These are phyloP conservation scores for Lepidochitona cinerea DNA, from an alignment of 2,888 invertebrate species.

Conservation along the genomic window DNA sequence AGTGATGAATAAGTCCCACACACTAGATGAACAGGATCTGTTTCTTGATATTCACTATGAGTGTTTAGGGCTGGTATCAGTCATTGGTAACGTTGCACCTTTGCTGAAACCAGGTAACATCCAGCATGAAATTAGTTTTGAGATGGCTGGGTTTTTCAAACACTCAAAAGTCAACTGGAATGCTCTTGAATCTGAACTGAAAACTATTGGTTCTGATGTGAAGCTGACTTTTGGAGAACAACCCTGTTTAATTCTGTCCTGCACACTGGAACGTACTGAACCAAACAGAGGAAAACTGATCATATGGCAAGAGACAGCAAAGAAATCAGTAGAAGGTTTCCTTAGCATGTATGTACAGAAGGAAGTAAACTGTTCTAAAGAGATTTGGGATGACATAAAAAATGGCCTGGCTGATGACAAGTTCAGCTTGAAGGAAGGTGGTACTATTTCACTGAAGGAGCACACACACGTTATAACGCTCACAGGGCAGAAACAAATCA, in stretches of 20 bases:
- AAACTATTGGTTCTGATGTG: background rate
- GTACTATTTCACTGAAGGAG: background rate
- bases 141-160: background rate
- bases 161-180: background rate
- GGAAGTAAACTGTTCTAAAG: background rate
- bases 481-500: background rate
- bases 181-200: background rate
- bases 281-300: background rate
- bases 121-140: background rate
- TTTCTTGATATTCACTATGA: background rate
- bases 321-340: background rate
- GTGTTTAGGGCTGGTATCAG: background rate
- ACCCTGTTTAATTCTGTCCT: background rate
- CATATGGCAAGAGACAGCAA: background rate
- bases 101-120: background rate
- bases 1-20: background rate
- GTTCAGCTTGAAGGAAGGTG: background rate
- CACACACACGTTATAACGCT: background rate
- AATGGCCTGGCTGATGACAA: background rate
- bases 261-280: background rate
- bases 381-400: background rate
- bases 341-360: background rate
- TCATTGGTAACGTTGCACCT: background rate
- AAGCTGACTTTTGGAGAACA: background rate
- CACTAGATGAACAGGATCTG: background rate